Conservation (phyloP, 92 coral and sea anemone species). For the Muricea muricata region DNA sequence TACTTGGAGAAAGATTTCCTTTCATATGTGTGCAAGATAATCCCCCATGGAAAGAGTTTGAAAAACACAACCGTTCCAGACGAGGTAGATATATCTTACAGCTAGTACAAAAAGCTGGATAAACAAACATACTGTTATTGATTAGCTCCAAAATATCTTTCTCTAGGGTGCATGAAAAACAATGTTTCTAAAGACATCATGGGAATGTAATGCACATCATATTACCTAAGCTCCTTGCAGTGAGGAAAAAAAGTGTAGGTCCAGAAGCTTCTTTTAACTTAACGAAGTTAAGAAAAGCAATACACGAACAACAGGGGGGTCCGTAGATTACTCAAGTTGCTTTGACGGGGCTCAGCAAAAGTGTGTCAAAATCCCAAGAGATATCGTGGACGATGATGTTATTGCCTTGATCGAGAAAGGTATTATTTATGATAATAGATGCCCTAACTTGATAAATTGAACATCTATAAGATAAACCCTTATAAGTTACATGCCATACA, state of each 20-base stretch:
- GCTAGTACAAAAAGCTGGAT: not conserved
- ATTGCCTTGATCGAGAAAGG: conserved; percentile 43
- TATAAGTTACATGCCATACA: too few relatives aligned
- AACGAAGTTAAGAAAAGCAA: conserved; percentile 42
- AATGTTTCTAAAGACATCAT: conserved; percentile 35
- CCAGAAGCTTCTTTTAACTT: conserved; percentile 41
- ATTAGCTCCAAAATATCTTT: not conserved
- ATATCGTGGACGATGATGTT: conserved; percentile 10
- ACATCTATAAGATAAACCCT: too few relatives aligned
- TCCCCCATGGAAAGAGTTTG: conserved; percentile 3
- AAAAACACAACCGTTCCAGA: conserved; percentile 20
- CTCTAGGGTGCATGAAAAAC: conserved; percentile 33
- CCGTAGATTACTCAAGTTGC: conserved; percentile 44
- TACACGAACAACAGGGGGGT: conserved; percentile 30
- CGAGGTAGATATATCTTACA: not conserved
- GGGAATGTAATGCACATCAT: conserved; percentile 30
- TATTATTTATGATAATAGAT: not conserved
- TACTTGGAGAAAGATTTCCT: conserved; percentile 50
- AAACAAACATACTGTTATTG: not conserved
- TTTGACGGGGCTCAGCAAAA: conserved; percentile 39
- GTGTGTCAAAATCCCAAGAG: conserved; percentile 48
- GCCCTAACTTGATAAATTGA: not conserved
- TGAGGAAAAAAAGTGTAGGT: conserved; percentile 28
- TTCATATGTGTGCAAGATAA: conserved; percentile 45
- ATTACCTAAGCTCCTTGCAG: conserved; percentile 15